phyloP scores from a whole-genome alignment of 2,113 vertebrate species.

The Tragelaphus imberbis region DNA sequence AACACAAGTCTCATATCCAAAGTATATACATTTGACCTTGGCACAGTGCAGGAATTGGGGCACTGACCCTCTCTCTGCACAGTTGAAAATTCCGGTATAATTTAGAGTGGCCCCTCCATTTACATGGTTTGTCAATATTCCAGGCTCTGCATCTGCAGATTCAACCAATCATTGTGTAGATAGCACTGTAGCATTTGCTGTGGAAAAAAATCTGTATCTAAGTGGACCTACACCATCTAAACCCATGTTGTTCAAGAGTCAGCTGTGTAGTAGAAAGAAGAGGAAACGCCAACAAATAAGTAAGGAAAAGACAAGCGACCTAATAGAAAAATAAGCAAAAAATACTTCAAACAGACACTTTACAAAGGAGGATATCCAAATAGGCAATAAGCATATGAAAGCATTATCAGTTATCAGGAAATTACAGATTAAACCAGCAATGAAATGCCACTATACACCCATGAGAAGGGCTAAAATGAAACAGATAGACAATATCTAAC shows the following conservation, averaged over 20 bases:
- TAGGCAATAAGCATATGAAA: neutral
- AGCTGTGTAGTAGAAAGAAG: neutral
- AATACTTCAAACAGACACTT: neutral
- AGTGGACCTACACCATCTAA: neutral
- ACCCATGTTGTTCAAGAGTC: neutral
- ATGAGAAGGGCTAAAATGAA: neutral
- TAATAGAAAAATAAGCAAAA: neutral
- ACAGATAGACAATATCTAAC: neutral
- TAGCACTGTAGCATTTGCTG: neutral
- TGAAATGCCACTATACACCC: neutral
- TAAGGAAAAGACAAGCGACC: neutral
- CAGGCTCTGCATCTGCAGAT: neutral
- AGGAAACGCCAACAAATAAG: neutral
- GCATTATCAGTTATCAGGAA: neutral
- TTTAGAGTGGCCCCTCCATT: neutral
- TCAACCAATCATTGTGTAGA: neutral
- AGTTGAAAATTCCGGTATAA: neutral
- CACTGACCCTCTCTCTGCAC: neutral
- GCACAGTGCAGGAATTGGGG: neutral
- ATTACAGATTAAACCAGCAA: neutral
- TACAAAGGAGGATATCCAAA: neutral
- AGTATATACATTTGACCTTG: neutral
- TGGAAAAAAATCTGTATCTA: neutral
- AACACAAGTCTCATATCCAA: neutral
- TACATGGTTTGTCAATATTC: neutral